Percentiles rank a stretch among this genome's conserved stretches.
These are phyloP conservation scores for Sminthopsis crassicaudata DNA, from an alignment of 2,113 vertebrate genomes.

Conservation along the genomic window DNA sequence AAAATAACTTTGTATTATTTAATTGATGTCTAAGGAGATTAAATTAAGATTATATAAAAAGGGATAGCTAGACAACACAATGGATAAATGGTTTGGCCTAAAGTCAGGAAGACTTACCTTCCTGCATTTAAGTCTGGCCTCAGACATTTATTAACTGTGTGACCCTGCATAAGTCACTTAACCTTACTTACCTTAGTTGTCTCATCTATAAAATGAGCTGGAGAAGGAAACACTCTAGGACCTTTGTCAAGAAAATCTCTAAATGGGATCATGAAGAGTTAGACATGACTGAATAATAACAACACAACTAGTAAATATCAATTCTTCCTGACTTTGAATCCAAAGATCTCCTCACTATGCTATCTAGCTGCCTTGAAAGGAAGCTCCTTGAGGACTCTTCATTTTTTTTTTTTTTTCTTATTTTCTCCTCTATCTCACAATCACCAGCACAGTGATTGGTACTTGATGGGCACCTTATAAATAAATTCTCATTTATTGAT, in stretches of 20 bases:
- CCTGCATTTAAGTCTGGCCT: neutral
- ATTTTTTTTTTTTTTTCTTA: neutral
- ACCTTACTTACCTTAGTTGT: neutral
- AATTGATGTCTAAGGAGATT: neutral
- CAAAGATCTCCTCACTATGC: neutral
- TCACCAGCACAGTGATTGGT: neutral
- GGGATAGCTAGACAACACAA: neutral
- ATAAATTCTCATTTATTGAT: neutral
- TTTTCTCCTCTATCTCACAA: neutral
- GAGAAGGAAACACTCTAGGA: neutral
- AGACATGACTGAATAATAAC: neutral
- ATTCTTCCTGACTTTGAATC: neutral
- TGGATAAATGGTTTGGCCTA: neutral
- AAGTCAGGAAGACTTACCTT: neutral
- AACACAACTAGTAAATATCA: neutral
- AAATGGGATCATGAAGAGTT: neutral
- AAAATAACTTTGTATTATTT: conserved; percentile 11
- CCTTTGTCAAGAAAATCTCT: neutral
- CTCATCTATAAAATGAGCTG: neutral
- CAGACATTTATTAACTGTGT: neutral
- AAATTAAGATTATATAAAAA: neutral
- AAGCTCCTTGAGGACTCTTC: neutral
- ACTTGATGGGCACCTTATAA: neutral
- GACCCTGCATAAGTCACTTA: neutral
- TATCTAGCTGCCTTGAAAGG: neutral